These are phyloP conservation scores for Andricus curvator DNA, from an alignment of 2,888 invertebrate species.

Conservation along the genomic window DNA sequence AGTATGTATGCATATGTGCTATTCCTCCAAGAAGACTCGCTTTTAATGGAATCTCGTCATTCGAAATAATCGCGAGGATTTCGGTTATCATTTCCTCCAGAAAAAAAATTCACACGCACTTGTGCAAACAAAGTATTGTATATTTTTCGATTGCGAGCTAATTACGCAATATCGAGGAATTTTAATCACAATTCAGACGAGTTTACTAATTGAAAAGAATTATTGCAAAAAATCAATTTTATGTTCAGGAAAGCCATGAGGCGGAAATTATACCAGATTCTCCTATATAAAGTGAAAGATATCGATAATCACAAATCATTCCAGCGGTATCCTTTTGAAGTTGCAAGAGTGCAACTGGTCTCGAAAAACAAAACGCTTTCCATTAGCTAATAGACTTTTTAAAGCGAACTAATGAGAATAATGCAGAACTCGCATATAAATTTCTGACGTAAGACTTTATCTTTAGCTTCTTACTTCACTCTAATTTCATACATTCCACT, in stretches of 20 bases:
- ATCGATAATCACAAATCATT: constrained; percentile 61
- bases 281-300: constrained; percentile 44
- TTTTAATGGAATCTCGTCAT: constrained; percentile 43
- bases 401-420: not conserved
- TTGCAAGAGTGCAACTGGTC: constrained; percentile 32
- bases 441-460: not conserved
- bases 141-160: not conserved
- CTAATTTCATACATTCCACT: not conserved
- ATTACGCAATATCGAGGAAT: not conserved
- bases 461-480: constrained; percentile 13
- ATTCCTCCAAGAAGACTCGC: constrained; percentile 11
- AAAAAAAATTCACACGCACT: not conserved
- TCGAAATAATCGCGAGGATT: constrained; percentile 13
- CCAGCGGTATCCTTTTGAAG: constrained; percentile 53
- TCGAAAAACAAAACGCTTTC: constrained; percentile 33
- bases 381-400: not conserved
- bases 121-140: not conserved
- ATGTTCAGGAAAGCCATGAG: not conserved
- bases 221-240: not conserved
- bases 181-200: not conserved
- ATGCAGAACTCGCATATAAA: not conserved
- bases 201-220: not conserved
- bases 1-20: constrained; percentile 31
- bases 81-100: not conserved
- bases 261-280: constrained; percentile 12